Evolutionary conservation across 2,888 invertebrate genomes (phyloP).

Genomic region (Athrips mouffetella): DNA sequence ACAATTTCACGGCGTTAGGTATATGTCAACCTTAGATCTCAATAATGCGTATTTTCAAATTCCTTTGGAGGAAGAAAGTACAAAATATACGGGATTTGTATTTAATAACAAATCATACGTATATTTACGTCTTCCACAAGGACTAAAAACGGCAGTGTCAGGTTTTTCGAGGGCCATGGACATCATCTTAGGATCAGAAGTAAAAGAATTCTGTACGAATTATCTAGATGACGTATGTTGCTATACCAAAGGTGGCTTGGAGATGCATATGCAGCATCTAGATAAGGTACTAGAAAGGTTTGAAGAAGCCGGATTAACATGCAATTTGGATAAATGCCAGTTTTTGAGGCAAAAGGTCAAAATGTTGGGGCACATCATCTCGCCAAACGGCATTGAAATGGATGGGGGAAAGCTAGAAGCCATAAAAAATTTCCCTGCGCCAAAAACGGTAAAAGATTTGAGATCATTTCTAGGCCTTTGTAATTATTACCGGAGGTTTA

Average conservation of each 20-base stretch:
- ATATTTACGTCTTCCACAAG: slow-evolving; percentile 18
- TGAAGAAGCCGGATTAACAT: too few species aligned
- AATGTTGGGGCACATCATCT: too few species aligned
- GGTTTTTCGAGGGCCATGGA: slow-evolving; percentile 19
- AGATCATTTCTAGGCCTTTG: too few species aligned
- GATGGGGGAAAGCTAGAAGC: too few species aligned
- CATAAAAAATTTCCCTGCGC: too few species aligned
- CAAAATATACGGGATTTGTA: slow-evolving; percentile 20
- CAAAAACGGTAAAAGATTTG: too few species aligned
- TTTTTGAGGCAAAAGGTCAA: too few species aligned
- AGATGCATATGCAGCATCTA: slow-evolving; percentile 13
- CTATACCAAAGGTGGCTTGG: slow-evolving; percentile 7
- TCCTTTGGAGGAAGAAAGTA: slow-evolving; percentile 15
- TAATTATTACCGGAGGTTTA: too few species aligned
- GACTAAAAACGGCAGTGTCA: slow-evolving; percentile 16
- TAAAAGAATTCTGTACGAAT: slow-evolving; percentile 12
- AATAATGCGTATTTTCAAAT: slow-evolving; percentile 27
- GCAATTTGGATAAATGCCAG: too few species aligned
- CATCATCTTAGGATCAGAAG: slow-evolving; percentile 10
- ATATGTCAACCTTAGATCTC: slow-evolving; percentile 27
- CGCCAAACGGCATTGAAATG: too few species aligned
- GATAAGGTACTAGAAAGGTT: too few species aligned
- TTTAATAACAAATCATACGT: slow-evolving; percentile 20
- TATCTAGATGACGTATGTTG: slow-evolving; percentile 16
- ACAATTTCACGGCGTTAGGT: slow-evolving; percentile 19